A percentile compares a stretch with the other conserved stretches of the same genome.
Evolutionary conservation across 2,888 invertebrate species (phyloP).

Genomic region (Lamproptera curius): DNA sequence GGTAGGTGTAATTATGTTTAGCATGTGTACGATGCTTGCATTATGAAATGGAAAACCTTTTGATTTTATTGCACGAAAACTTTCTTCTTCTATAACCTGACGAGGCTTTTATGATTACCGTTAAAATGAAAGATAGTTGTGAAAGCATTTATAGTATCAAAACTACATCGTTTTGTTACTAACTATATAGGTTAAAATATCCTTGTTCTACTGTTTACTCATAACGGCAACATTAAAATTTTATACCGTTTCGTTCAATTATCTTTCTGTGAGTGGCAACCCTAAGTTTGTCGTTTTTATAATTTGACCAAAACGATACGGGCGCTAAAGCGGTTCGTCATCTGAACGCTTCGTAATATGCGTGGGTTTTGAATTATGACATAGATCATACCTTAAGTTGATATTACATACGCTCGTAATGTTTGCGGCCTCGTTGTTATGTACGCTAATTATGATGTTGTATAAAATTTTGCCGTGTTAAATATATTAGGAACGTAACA

Average conservation of each 20-base stretch:
- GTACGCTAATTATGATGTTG: no score
- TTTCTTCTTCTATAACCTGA: not conserved
- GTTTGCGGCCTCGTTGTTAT: no score
- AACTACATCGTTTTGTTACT: no score
- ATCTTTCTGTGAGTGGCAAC: not conserved
- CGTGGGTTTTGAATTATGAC: conserved; percentile 36
- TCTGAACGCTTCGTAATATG: conserved; percentile 34
- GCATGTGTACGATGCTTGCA: no score
- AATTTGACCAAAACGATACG: conserved; percentile 26
- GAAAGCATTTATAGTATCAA: no score
- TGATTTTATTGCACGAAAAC: not conserved
- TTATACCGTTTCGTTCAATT: not conserved
- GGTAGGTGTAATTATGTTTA: not conserved
- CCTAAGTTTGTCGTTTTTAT: not conserved
- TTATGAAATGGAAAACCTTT: not conserved
- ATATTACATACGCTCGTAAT: no score
- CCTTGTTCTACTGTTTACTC: not conserved
- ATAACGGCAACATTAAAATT: no score
- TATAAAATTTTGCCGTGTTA: no score
- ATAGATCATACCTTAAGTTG: no score
- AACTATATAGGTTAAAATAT: not conserved
- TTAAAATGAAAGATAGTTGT: no score
- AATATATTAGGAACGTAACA: no score
- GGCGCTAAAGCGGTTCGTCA: conserved; percentile 27
- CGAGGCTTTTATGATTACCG: no score